Conservation (phyloP, 2,797 vertebrate genomes). For the Tinamus major region DNA sequence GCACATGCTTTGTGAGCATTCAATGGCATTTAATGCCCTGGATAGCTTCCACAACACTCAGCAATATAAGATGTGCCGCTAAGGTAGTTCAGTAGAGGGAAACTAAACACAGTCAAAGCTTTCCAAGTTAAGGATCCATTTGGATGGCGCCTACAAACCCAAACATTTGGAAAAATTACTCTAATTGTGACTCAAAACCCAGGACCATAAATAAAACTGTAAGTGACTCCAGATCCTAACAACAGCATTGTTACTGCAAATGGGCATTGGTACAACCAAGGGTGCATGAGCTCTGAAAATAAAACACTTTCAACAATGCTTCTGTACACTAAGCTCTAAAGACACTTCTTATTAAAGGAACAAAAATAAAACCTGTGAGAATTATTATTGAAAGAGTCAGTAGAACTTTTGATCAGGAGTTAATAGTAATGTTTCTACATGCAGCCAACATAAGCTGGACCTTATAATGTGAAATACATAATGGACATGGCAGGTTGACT, state of each 20-base stretch:
- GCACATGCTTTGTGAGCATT: not conserved
- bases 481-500: not conserved
- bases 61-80: conserved; percentile 1
- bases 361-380: not conserved
- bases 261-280: conserved; percentile 5
- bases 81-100: conserved; percentile 42
- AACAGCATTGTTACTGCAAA: conserved; percentile 23
- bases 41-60: not conserved
- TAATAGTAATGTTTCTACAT: not conserved
- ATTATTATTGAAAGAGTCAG: not conserved
- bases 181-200: conserved; percentile 69
- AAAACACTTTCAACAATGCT: conserved; percentile 35
- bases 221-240: conserved; percentile 61
- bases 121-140: conserved; percentile 54
- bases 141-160: conserved; percentile 41
- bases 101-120: conserved; percentile 14
- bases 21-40: not conserved
- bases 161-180: conserved; percentile 65
- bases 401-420: not conserved
- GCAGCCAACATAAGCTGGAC: not conserved
- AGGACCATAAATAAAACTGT: conserved; percentile 65
- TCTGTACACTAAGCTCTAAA: conserved; percentile 8
- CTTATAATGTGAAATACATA: not conserved
- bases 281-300: conserved; percentile 42
- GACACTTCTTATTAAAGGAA: not conserved